Conservation (phyloP, 2,888 invertebrate genomes). For the Adineta ricciae region DNA sequence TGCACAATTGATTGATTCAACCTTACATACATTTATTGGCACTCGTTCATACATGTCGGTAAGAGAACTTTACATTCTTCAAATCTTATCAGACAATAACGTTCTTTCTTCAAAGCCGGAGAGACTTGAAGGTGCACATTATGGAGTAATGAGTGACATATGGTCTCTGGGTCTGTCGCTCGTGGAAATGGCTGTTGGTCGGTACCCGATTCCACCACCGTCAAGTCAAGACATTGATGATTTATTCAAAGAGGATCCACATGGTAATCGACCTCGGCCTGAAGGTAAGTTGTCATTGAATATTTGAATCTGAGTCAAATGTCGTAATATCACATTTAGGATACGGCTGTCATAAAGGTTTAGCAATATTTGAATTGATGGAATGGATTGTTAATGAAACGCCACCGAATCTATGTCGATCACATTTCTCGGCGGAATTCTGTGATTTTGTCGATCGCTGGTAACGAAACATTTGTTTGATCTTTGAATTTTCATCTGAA, state of each 20-base stretch:
- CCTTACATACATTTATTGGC: slow-evolving; percentile 99
- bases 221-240: slow-evolving; percentile 71
- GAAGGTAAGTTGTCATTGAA: neutral
- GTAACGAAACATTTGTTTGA: neutral
- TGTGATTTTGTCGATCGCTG: slow-evolving; percentile 32
- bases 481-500: neutral
- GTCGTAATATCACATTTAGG: neutral
- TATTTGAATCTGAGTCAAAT: neutral
- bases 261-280: slow-evolving; percentile 35
- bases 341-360: slow-evolving; percentile 3
- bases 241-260: slow-evolving; percentile 61
- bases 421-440: slow-evolving; percentile 28
- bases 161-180: slow-evolving; percentile 94
- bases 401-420: slow-evolving; percentile 17
- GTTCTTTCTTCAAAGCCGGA: slow-evolving; percentile 69
- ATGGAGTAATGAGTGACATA: slow-evolving; percentile 89
- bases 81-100: no score
- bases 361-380: slow-evolving; percentile 33
- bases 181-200: slow-evolving; percentile 95
- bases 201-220: slow-evolving; percentile 96
- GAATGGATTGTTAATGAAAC: slow-evolving; percentile 31
- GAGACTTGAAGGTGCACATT: slow-evolving; percentile 89
- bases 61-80: slow-evolving; percentile 51
- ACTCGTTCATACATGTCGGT: slow-evolving; percentile 99
- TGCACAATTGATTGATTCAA: slow-evolving; percentile 93